These are phyloP conservation scores for Tricholauxania praeusta DNA, from an alignment of 2,888 invertebrate species.

Conservation along the genomic window DNA sequence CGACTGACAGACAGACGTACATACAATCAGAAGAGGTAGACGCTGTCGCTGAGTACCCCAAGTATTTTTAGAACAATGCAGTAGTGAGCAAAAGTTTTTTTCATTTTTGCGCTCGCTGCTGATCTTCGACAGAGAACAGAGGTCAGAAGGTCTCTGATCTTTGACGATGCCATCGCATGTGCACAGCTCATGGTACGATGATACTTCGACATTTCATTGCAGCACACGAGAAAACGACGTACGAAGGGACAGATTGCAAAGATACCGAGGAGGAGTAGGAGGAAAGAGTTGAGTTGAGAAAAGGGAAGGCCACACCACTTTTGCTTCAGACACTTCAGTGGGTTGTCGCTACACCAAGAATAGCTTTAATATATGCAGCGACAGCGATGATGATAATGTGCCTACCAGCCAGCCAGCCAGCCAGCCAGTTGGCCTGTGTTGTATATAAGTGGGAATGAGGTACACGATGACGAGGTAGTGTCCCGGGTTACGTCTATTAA, in stretches of 20 bases:
- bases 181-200: background rate
- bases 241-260: background rate
- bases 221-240: background rate
- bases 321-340: constrained; percentile 1
- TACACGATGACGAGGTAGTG: constrained; percentile 14
- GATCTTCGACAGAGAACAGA: constrained; percentile 35
- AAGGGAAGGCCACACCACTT: background rate
- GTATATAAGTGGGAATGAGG: constrained; percentile 29
- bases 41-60: too few relatives aligned
- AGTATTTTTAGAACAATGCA: constrained; percentile 44
- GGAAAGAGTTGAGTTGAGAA: background rate
- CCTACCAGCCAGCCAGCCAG: constrained; percentile 15
- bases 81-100: constrained; percentile 24
- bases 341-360: constrained; percentile 24
- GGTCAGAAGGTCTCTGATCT: constrained; percentile 45
- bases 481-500: constrained; percentile 46
- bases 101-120: constrained; percentile 19
- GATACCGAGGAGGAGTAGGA: background rate
- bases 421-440: constrained; percentile 22
- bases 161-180: constrained; percentile 20
- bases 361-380: constrained; percentile 18
- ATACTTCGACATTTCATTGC: constrained; percentile 27
- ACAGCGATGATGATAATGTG: constrained; percentile 2
- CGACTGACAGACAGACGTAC: background rate
- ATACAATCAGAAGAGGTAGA: background rate